Conservation (phyloP, 2,888 invertebrate genomes). For the Sinelater perroti region DNA sequence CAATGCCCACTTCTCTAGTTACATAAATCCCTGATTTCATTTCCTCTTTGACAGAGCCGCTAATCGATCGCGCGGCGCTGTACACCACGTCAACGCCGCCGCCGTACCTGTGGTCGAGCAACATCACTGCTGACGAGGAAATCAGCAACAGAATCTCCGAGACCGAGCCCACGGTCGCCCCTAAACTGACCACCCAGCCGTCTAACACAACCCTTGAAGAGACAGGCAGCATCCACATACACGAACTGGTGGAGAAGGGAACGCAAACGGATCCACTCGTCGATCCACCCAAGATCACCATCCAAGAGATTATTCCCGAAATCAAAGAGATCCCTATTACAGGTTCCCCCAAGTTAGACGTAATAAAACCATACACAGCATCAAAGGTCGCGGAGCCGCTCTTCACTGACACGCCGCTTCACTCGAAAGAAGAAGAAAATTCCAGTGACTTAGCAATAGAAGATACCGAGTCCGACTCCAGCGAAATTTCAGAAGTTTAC, state of each 20-base stretch:
- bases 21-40: neutral
- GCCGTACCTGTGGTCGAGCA: too few species aligned
- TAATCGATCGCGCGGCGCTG: constrained; percentile 33
- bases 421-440: constrained; percentile 14
- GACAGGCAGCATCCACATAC: constrained; percentile 16
- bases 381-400: constrained; percentile 20
- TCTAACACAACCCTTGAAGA: constrained; percentile 9
- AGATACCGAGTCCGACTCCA: constrained; percentile 55
- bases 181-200: constrained; percentile 3
- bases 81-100: constrained; percentile 37
- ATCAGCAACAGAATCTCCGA: constrained; percentile 41
- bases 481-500: constrained; percentile 56
- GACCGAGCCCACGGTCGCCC: constrained; percentile 7
- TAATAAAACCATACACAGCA: neutral
- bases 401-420: constrained; percentile 14
- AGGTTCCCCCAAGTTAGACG: constrained; percentile 48
- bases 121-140: constrained; percentile 39
- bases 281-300: constrained; percentile 57
- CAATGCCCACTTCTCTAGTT: neutral
- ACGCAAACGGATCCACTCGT: constrained; percentile 32
- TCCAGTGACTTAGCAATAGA: constrained; percentile 16
- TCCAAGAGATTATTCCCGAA: constrained; percentile 69
- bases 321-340: constrained; percentile 57
- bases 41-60: constrained; percentile 35
- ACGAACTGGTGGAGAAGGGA: constrained; percentile 33